These are phyloP conservation scores for Pyrocephalus nanus DNA, from an alignment of 2,797 vertebrate genomes.

Conservation along the genomic window DNA sequence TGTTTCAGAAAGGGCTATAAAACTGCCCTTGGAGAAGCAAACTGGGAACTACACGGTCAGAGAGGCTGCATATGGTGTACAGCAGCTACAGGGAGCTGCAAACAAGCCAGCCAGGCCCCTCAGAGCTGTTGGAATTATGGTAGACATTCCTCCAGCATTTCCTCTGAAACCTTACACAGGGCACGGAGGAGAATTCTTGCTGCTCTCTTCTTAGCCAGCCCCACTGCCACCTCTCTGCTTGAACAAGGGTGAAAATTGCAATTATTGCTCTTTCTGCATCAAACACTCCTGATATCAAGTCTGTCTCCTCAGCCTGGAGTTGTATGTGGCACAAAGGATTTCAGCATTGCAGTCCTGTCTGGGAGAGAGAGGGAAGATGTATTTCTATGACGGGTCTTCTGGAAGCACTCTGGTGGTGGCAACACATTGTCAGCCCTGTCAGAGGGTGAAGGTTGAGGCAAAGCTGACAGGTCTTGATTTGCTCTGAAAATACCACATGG, in stretches of 20 bases:
- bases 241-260: background rate
- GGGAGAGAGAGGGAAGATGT: background rate
- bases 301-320: background rate
- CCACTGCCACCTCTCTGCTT: background rate
- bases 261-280: background rate
- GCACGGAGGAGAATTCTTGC: background rate
- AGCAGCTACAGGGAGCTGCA: background rate
- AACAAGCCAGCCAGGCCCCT: background rate
- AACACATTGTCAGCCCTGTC: background rate
- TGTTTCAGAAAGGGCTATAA: background rate
- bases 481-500: background rate
- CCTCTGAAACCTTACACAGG: background rate
- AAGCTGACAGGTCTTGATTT: background rate
- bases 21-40: background rate
- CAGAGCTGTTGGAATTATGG: background rate
- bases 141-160: background rate
- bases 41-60: rapidly evolving
- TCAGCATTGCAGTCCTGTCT: background rate
- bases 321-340: background rate
- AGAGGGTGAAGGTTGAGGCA: background rate
- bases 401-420: background rate
- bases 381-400: background rate
- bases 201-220: background rate
- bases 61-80: rapidly evolving
- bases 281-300: background rate